Base-by-base conservation (phyloP, 2,797 vertebrate species). In the Carapus acus region DNA sequence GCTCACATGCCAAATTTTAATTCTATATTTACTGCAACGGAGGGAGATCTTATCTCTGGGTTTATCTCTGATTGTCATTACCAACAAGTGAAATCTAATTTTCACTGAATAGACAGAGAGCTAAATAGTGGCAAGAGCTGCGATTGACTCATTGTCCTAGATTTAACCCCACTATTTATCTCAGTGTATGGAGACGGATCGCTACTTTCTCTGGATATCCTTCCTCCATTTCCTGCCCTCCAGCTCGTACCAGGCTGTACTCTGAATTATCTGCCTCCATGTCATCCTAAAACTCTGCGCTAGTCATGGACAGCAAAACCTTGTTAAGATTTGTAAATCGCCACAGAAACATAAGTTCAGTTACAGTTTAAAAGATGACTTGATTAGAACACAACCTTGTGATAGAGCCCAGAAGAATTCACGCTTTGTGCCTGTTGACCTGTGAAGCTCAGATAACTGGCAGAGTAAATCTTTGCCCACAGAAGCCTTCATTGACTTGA, bases 391-490 rank as follows among this genome's bases (percentile, higher is more conserved):
- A 22, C 34, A 46, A 52, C 58, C 63, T 53, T 70, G 43, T 46
- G 38, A 48, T 16, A 29, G 33, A 1, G 34, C 24, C 41, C 47
- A 64, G 23, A 17, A 51, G 36, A 80, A 77, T 49, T 31, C 6
- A 20, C 1, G 2, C 60, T 39, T 67, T 79, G 70, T 76, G 54
- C 36, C 36, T 40, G 33, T 33, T 62, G 43, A 59, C 50, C 73
- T 44, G 43, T 49, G 56, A 51, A n/a, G n/a, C 49, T 16, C 4
- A 27, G 60, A 76, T 68, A 62, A 50, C 13, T 18, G 73, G 71
- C 69, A 61, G 63, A 72, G 59, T 57, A 66, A 74, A 67, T 74
- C 22, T 57, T 31, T 33, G 54, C 48, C 54, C 52, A 56, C 42
- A 59, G 21, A 61, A 18, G 43, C 37, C 19, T 15, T 11, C 42